Conservation (phyloP, 2,797 vertebrate species). For the Rhabdophis nuchalis region DNA sequence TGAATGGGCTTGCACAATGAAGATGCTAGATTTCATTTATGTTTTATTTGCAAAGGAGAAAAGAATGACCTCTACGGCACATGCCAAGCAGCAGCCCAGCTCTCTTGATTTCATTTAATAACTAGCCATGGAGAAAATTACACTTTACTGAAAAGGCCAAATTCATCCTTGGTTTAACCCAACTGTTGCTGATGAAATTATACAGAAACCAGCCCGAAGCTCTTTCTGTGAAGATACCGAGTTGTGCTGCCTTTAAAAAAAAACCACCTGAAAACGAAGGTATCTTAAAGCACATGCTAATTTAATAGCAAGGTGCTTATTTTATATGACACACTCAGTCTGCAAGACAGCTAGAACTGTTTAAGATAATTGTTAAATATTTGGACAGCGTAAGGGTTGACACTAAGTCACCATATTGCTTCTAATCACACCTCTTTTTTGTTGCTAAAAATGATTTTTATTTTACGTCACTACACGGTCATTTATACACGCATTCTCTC, state of each 20-base stretch:
- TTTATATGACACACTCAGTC: constrained; percentile 49
- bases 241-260: constrained; percentile 36
- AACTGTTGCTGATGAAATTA: constrained; percentile 61
- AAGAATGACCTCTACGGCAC: constrained; percentile 53
- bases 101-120: constrained; percentile 59
- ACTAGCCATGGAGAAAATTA: constrained; percentile 64
- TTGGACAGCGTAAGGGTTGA: constrained; percentile 48
- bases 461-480: background rate
- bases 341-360: constrained; percentile 47
- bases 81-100: constrained; percentile 45
- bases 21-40: constrained; percentile 43
- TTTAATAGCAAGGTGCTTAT: constrained; percentile 49
- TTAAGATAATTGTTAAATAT: constrained; percentile 59
- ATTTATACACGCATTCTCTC: background rate
- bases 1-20: constrained; percentile 44
- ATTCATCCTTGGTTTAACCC: constrained; percentile 58
- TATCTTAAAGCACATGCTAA: constrained; percentile 27
- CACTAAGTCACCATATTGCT: constrained; percentile 43
- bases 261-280: constrained; percentile 13
- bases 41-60: constrained; percentile 44
- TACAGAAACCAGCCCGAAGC: constrained; percentile 39
- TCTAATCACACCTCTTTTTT: constrained; percentile 34
- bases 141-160: constrained; percentile 63
- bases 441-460: constrained; percentile 40
- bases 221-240: constrained; percentile 30